These are phyloP conservation scores for Drosophila equinoxialis DNA, from an alignment of 1,140 invertebrate genomes.

Conservation along the genomic window DNA sequence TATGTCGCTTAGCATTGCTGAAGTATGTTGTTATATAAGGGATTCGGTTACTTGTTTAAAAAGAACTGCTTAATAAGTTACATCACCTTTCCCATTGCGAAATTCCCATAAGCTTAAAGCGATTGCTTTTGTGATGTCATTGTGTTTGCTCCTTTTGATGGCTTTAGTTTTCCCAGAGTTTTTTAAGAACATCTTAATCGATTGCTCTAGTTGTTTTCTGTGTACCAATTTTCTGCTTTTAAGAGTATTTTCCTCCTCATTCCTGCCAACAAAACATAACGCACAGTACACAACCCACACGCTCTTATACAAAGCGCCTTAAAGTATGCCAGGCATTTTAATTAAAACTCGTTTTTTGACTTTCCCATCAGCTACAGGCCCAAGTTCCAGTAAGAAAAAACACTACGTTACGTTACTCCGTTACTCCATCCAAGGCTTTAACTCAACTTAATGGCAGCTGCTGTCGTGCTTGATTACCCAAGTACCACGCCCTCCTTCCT, in stretches of 20 bases:
- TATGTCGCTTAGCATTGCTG: no score
- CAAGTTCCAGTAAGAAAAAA: slow-evolving; percentile 15
- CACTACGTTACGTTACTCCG: slow-evolving; percentile 10
- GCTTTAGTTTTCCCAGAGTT: neutral
- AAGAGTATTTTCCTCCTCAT: neutral
- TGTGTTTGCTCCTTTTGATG: neutral
- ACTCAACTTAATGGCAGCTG: slow-evolving; percentile 78
- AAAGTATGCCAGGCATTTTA: slow-evolving; percentile 74
- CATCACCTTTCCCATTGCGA: no score
- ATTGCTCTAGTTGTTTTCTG: slow-evolving; percentile 20
- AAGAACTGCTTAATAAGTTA: no score
- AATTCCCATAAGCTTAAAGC: no score
- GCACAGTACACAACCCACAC: slow-evolving; percentile 28
- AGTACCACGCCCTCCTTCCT: slow-evolving; percentile 26
- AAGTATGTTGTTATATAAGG: no score
- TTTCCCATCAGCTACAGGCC: slow-evolving; percentile 5
- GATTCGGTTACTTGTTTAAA: no score
- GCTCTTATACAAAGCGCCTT: slow-evolving; percentile 43
- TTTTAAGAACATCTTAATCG: slow-evolving; percentile 33
- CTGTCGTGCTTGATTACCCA: slow-evolving; percentile 77
- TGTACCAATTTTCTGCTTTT: no score
- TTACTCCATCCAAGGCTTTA: slow-evolving; percentile 56
- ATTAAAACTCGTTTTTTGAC: slow-evolving; percentile 67
- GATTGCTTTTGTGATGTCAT: neutral
- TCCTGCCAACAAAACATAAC: slow-evolving; percentile 44